Evolutionary conservation across 2,113 vertebrate genomes (phyloP).

Genomic region (Triplophysa dalaica): DNA sequence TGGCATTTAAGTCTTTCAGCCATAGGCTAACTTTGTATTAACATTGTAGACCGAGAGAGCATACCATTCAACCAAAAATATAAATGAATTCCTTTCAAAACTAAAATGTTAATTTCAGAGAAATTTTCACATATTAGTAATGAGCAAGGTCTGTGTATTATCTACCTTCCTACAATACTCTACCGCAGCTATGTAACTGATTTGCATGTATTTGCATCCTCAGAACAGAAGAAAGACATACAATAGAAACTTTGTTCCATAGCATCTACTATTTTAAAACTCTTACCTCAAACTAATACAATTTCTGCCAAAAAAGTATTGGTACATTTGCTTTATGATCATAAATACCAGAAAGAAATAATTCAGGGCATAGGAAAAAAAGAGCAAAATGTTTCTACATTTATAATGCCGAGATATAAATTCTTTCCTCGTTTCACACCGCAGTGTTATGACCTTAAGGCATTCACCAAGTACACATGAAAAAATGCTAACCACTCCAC

Average conservation of each 20-base stretch:
- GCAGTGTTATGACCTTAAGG: conserved; percentile 31
- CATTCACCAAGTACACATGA: conserved; percentile 50
- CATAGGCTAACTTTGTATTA: conserved; percentile 36
- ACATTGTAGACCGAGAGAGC: not conserved
- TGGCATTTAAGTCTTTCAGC: conserved; percentile 23
- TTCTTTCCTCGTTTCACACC: conserved; percentile 34
- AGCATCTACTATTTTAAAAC: not conserved
- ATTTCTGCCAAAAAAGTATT: not conserved
- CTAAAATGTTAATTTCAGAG: not conserved
- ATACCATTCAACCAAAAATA: conserved; percentile 35
- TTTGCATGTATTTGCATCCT: conserved; percentile 21
- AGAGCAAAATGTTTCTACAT: not conserved
- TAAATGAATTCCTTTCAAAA: conserved; percentile 4
- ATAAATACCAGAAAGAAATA: not conserved
- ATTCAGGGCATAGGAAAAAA: not conserved
- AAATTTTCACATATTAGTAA: not conserved
- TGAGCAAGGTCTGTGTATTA: not conserved
- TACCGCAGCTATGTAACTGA: not conserved
- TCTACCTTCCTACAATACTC: not conserved
- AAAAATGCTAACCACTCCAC: conserved; percentile 41
- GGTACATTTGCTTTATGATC: not conserved
- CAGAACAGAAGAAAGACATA: not conserved
- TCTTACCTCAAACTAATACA: not conserved
- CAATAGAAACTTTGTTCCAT: conserved; percentile 13
- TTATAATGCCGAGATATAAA: conserved; percentile 12